phyloP scores from a whole-genome alignment of 2,113 vertebrate genomes.

The Cisticola juncidis region DNA sequence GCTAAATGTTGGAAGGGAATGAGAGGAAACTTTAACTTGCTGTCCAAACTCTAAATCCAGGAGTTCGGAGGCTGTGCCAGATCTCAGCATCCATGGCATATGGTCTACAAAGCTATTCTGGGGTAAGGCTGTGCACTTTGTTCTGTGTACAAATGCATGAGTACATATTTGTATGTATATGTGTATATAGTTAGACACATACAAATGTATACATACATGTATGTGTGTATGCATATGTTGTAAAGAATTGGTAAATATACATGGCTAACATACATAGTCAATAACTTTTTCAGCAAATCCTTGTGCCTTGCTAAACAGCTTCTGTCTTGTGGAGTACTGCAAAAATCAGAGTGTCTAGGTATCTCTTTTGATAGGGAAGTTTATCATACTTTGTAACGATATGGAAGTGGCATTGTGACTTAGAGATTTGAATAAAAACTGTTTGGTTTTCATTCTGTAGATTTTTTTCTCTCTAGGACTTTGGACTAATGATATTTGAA shows the following conservation, averaged over 20 bases:
- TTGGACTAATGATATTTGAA: not conserved
- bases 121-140: not conserved
- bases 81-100: not conserved
- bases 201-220: not conserved
- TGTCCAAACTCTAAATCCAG: not conserved
- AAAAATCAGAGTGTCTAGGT: not conserved
- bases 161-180: not conserved
- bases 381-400: not conserved
- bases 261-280: not conserved
- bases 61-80: not conserved
- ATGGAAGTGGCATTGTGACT: not conserved
- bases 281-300: not conserved
- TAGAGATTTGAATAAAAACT: not conserved
- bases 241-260: not conserved
- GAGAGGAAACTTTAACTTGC: not conserved
- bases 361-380: not conserved
- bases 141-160: not conserved
- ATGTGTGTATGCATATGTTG: fast-evolving
- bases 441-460: fast-evolving
- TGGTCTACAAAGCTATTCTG: not conserved
- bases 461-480: not conserved
- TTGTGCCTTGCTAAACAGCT: not conserved
- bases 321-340: not conserved
- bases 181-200: not conserved
- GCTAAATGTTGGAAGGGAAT: not conserved